phyloP scores from a whole-genome alignment of 1,140 invertebrate species.

The Acromyrmex echinatior region DNA sequence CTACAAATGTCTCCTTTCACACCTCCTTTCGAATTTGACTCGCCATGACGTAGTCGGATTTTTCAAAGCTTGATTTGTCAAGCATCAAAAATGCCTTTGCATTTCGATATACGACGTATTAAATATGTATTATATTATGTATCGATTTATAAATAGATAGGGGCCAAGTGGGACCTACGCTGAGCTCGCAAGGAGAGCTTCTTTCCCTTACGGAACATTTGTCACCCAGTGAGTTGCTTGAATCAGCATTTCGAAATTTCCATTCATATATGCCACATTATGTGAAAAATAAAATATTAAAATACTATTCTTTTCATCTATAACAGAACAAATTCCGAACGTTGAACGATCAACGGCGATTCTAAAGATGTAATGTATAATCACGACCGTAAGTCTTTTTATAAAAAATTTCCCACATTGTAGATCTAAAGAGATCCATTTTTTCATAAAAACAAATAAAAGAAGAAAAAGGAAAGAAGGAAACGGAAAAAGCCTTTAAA shows the following conservation, averaged over 20 bases:
- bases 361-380: not conserved
- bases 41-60: constrained; percentile 45
- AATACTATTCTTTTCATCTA: not conserved
- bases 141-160: constrained; percentile 81
- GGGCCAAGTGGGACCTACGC: constrained; percentile 75
- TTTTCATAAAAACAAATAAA: constrained; percentile 19
- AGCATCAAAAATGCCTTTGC: not conserved
- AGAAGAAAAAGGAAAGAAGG: not conserved
- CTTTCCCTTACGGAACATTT: constrained; percentile 57
- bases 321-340: too few relatives aligned
- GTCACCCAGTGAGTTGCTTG: constrained; percentile 75
- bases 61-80: constrained; percentile 38
- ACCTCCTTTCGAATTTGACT: constrained; percentile 47
- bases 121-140: constrained; percentile 38
- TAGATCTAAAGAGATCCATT: not conserved
- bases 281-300: not conserved
- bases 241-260: constrained; percentile 47
- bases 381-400: not conserved
- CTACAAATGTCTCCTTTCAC: not conserved
- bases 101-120: not conserved
- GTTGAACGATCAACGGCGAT: not conserved
- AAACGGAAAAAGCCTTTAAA: not conserved
- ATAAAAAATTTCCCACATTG: not conserved
- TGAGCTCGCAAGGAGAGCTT: constrained; percentile 71
- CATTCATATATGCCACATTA: too few relatives aligned